Evolutionary conservation across 2,797 vertebrate genomes (phyloP).

Genomic region (Tokudaia muenninki): DNA sequence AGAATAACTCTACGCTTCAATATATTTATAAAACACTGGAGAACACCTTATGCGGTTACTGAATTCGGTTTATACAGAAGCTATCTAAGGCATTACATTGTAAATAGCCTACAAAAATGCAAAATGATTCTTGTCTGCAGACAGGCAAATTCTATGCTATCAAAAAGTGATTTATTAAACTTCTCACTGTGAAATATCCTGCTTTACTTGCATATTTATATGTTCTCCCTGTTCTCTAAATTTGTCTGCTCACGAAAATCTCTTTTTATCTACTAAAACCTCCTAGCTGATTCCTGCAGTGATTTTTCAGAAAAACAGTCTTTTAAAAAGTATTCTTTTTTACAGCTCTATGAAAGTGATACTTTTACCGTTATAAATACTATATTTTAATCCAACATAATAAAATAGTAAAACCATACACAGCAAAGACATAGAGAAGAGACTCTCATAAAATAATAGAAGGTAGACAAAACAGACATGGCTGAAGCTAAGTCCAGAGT

Average conservation of each 20-base stretch:
- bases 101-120: background rate
- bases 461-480: no score
- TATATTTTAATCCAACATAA: background rate
- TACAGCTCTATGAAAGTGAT: no score
- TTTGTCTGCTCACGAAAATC: background rate
- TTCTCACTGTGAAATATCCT: background rate
- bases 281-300: background rate
- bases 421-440: background rate
- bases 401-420: background rate
- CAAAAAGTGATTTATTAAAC: background rate
- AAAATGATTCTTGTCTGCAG: background rate
- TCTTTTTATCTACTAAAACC: background rate
- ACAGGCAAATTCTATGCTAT: background rate
- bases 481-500: background rate
- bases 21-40: slow-evolving; percentile 11
- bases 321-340: background rate
- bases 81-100: background rate
- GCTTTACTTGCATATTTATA: background rate
- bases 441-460: no score
- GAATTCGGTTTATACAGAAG: background rate
- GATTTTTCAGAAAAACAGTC: background rate
- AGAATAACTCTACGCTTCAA: background rate
- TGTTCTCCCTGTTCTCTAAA: background rate
- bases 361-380: background rate
- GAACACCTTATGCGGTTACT: background rate